Evolutionary conservation across 2,113 vertebrate species (phyloP).

Genomic region (Gobius niger): DNA sequence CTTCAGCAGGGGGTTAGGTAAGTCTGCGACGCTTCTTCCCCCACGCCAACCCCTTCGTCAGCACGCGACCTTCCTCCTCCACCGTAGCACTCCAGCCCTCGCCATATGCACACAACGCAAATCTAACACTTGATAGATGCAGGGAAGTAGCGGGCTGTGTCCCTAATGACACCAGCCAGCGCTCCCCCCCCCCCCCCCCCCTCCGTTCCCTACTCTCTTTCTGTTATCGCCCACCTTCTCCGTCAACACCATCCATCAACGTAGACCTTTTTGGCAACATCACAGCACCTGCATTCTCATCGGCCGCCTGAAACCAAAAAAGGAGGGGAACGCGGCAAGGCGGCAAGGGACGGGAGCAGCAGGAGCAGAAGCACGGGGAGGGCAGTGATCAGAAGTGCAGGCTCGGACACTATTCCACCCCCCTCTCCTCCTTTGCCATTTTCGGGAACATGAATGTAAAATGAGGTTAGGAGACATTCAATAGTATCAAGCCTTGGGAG

Average conservation of each 20-base stretch:
- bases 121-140: slow-evolving; percentile 33
- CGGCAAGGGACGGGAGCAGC: too few relatives aligned
- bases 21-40: slow-evolving; percentile 39
- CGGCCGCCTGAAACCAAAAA: slow-evolving; percentile 21
- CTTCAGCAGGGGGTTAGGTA: neutral
- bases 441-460: slow-evolving; percentile 51
- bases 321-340: neutral
- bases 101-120: slow-evolving; percentile 43
- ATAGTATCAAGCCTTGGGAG: slow-evolving; percentile 21
- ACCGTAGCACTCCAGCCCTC: slow-evolving; percentile 47
- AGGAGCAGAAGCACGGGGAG: neutral
- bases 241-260: slow-evolving; percentile 34
- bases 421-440: slow-evolving; percentile 21
- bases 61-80: slow-evolving; percentile 11
- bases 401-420: slow-evolving; percentile 36
- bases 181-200: slow-evolving; percentile 8
- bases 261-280: slow-evolving; percentile 59
- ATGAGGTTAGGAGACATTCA: slow-evolving; percentile 38
- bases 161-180: slow-evolving; percentile 37
- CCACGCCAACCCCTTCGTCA: neutral
- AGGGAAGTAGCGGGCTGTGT: slow-evolving; percentile 37
- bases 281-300: slow-evolving; percentile 50
- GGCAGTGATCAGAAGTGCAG: slow-evolving; percentile 44
- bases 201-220: neutral
- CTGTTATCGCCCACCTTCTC: slow-evolving; percentile 14